Evolutionary conservation across 2,888 invertebrate species (phyloP).

Genomic region (Drosophila antonietae): DNA sequence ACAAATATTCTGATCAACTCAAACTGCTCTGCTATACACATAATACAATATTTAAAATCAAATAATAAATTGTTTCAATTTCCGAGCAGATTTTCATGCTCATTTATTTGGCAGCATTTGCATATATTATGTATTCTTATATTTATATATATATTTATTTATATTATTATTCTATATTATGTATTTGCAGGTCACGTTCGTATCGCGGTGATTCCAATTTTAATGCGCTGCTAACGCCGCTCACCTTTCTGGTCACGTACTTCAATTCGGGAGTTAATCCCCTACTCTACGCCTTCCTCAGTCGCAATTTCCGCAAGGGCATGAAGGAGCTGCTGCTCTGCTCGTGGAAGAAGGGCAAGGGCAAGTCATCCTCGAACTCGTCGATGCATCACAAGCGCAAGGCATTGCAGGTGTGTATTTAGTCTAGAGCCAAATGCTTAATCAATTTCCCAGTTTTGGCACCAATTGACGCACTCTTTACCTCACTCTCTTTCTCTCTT

Average conservation of each 20-base stretch:
- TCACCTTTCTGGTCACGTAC: slow-evolving; percentile 94
- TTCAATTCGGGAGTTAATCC: slow-evolving; percentile 96
- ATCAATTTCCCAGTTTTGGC: background rate
- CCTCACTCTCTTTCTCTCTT: background rate
- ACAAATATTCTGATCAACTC: no score
- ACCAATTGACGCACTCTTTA: no score
- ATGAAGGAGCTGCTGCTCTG: slow-evolving; percentile 92
- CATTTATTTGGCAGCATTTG: background rate
- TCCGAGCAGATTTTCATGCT: background rate
- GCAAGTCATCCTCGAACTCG: slow-evolving; percentile 83
- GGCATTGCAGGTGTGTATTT: slow-evolving; percentile 82
- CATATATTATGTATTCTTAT: background rate
- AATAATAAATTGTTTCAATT: background rate
- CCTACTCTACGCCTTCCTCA: slow-evolving; percentile 94
- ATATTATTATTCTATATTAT: slow-evolving; percentile 15
- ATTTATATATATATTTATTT: background rate
- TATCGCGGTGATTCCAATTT: slow-evolving; percentile 90
- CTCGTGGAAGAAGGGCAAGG: slow-evolving; percentile 84
- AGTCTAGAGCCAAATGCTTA: background rate
- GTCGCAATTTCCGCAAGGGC: slow-evolving; percentile 92
- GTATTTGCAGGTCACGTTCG: slow-evolving; percentile 85
- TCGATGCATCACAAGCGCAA: slow-evolving; percentile 84
- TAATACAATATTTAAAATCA: no score
- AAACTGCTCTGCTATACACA: no score
- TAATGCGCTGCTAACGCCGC: slow-evolving; percentile 91